phyloP scores from a whole-genome alignment of 1,140 invertebrate genomes.

The Sarcophaga peregrina region DNA sequence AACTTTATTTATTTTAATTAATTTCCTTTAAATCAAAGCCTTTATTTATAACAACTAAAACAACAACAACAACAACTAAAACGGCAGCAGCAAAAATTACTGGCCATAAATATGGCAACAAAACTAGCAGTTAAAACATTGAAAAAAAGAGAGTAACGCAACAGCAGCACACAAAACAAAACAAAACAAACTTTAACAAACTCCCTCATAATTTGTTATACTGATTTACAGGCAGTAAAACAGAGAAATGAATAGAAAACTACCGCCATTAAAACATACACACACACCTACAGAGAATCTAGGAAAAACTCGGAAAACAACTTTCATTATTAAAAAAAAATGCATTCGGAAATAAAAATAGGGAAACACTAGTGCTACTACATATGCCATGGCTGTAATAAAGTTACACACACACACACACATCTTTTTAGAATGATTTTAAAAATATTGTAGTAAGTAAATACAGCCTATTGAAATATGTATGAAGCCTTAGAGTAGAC shows the following conservation, averaged over 20 bases:
- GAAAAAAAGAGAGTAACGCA: too few relatives aligned
- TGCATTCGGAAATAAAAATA: too few relatives aligned
- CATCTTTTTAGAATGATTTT: too few relatives aligned
- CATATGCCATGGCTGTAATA: too few relatives aligned
- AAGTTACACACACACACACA: too few relatives aligned
- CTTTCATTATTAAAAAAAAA: too few relatives aligned
- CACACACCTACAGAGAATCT: background rate
- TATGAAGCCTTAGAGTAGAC: too few relatives aligned
- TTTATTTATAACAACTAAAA: background rate
- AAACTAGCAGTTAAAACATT: background rate
- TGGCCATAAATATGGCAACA: background rate
- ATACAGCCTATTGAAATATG: too few relatives aligned
- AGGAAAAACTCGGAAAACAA: background rate
- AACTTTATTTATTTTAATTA: background rate
- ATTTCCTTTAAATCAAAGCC: constrained; percentile 15
- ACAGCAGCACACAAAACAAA: background rate
- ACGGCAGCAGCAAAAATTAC: background rate
- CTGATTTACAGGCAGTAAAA: constrained; percentile 10
- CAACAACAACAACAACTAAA: background rate
- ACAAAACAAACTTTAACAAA: constrained; percentile 12
- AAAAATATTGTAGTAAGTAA: too few relatives aligned
- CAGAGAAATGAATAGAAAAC: constrained; percentile 16
- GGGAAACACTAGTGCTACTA: too few relatives aligned
- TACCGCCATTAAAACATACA: background rate
- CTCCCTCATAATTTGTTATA: constrained; percentile 25